Conservation (phyloP, 1,140 invertebrate genomes). For the Scaptodrosophila lebanonensis region DNA sequence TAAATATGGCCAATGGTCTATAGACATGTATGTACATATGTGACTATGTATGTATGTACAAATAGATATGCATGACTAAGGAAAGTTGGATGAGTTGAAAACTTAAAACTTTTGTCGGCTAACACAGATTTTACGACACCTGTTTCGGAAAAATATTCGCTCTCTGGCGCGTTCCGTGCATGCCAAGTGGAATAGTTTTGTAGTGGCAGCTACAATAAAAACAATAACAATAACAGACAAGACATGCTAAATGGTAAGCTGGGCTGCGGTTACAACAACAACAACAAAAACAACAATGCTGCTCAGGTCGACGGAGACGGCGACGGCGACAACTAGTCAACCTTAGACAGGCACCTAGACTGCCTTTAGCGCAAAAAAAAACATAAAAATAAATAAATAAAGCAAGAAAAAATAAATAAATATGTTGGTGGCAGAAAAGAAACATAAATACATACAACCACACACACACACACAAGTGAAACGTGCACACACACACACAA, state of each 20-base stretch:
- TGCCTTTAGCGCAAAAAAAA: constrained; percentile 17
- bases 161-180: too few relatives aligned
- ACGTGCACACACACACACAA: too few relatives aligned
- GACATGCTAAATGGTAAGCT: constrained; percentile 41
- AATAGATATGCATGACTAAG: too few relatives aligned
- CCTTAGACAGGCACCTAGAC: constrained; percentile 31
- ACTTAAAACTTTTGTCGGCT: too few relatives aligned
- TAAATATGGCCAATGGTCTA: too few relatives aligned
- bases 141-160: too few relatives aligned
- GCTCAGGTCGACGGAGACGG: not conserved
- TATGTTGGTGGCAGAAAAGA: constrained; percentile 14
- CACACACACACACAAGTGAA: constrained; percentile 7
- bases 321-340: constrained; percentile 31
- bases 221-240: constrained; percentile 7
- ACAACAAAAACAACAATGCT: constrained; percentile 2
- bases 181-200: too few relatives aligned
- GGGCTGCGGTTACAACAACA: too few relatives aligned
- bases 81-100: too few relatives aligned
- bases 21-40: too few relatives aligned
- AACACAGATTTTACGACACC: too few relatives aligned
- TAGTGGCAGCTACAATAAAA: constrained; percentile 9
- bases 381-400: constrained; percentile 22
- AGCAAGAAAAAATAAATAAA: constrained; percentile 20
- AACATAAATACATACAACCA: constrained; percentile 18
- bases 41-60: too few relatives aligned